Percentiles rank a stretch among this genome's conserved stretches.
Evolutionary conservation across 2,888 invertebrate genomes (phyloP).

Genomic region (Drosophila fulvimacula): DNA sequence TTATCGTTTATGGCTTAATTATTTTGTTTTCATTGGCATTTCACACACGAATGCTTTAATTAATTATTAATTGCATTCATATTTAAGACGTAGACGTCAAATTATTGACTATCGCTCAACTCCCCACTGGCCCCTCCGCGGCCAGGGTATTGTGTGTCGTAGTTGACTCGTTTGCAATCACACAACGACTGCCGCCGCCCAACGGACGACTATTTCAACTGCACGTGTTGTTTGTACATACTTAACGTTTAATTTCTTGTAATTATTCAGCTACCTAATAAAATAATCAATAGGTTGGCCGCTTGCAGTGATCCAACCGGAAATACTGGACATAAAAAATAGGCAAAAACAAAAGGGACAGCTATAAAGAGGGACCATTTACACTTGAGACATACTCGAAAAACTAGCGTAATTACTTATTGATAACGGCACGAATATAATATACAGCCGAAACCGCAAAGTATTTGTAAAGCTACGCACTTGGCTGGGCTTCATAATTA

Average conservation of each 20-base stretch:
- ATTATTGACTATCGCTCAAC: constrained; percentile 32
- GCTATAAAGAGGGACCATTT: constrained; percentile 30
- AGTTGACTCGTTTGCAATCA: constrained; percentile 22
- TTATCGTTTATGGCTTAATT: constrained; percentile 33
- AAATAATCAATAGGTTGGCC: constrained; percentile 64
- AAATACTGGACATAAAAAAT: constrained; percentile 53
- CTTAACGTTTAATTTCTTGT: constrained; percentile 63
- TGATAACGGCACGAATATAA: constrained; percentile 28
- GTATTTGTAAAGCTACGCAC: constrained; percentile 11
- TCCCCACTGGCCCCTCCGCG: not conserved
- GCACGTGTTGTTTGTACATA: constrained; percentile 42
- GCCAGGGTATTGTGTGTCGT: constrained; percentile 37
- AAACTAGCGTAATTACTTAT: constrained; percentile 36
- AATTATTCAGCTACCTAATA: constrained; percentile 69
- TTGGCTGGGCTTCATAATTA: constrained; percentile 10
- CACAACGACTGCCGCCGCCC: constrained; percentile 1
- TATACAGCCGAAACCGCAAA: constrained; percentile 2
- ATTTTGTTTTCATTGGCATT: constrained; percentile 46
- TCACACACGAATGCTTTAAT: constrained; percentile 68
- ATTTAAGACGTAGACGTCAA: constrained; percentile 30
- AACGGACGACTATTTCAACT: constrained; percentile 16
- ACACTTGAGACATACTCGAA: constrained; percentile 39
- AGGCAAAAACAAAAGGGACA: constrained; percentile 20
- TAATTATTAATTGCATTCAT: constrained; percentile 61
- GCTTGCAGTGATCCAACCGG: constrained; percentile 61